A percentile compares a stretch with the other conserved stretches of the same genome.
Conservation (phyloP, 1,140 invertebrate genomes). For the Ceratina japonica region DNA sequence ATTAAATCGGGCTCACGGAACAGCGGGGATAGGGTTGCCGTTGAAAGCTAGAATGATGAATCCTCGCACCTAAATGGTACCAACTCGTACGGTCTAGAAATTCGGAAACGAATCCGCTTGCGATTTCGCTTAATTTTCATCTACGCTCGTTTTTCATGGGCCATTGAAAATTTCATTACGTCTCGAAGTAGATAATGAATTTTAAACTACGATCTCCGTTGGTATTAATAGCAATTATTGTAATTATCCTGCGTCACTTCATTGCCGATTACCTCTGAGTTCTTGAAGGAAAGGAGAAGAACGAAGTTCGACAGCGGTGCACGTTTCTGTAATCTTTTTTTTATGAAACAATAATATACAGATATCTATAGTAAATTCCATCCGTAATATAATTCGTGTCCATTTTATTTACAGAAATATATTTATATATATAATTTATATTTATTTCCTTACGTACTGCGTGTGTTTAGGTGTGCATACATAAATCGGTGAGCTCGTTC, state of each 20-base stretch:
- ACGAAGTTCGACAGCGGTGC: neutral
- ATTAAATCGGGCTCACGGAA: neutral
- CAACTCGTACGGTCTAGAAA: neutral
- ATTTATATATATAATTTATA: conserved; percentile 41
- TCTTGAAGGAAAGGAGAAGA: neutral
- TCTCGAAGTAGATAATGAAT: no score
- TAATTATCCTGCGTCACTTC: no score
- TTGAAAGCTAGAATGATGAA: conserved; percentile 6
- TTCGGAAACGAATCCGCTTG: neutral
- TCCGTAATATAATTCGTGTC: conserved; percentile 66
- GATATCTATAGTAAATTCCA: conserved; percentile 69
- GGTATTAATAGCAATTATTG: no score
- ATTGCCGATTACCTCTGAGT: no score
- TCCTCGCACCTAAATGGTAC: neutral
- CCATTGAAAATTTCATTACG: no score
- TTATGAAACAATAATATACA: conserved; percentile 71
- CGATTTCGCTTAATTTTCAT: neutral
- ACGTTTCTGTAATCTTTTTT: conserved; percentile 48
- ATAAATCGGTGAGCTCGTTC: conserved; percentile 54
- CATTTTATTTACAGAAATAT: conserved; percentile 68
- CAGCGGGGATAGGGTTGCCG: neutral
- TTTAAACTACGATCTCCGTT: no score
- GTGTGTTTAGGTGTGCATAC: conserved; percentile 25
- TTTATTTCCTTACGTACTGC: conserved; percentile 23
- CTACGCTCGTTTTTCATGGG: neutral